phyloP scores from a whole-genome alignment of 2,888 invertebrate genomes.

The Slavum lentiscoides region DNA sequence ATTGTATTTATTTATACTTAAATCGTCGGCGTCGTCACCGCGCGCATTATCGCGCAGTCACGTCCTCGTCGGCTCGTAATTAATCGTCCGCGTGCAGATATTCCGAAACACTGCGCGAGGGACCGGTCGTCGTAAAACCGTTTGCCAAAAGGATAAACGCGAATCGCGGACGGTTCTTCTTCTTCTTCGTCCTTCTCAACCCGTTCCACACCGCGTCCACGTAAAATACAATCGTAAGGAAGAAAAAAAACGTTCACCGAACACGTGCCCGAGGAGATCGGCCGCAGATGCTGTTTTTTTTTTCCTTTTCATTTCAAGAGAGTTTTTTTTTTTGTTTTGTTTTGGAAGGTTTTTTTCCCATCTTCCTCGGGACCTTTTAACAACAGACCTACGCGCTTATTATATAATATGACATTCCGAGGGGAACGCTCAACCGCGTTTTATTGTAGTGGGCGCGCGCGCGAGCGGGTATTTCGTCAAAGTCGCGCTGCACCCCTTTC shows the following conservation, averaged over 20 bases:
- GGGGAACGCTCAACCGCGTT: not conserved
- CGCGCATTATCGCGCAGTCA: slow-evolving; percentile 45
- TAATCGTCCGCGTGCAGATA: slow-evolving; percentile 17
- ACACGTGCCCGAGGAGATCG: no score
- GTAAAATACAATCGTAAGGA: no score
- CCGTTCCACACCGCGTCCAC: not conserved
- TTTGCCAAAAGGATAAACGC: slow-evolving; percentile 41
- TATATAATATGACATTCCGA: not conserved
- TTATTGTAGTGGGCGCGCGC: no score
- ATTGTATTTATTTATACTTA: slow-evolving; percentile 50
- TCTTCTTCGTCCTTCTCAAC: no score
- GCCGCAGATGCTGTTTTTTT: no score
- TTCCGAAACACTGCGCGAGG: slow-evolving; percentile 30
- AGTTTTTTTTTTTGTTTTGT: no score
- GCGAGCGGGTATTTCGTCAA: slow-evolving; percentile 5
- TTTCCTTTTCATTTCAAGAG: no score
- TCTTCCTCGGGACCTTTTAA: no score
- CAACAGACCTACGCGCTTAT: not conserved
- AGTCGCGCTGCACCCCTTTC: slow-evolving; percentile 45
- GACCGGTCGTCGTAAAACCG: slow-evolving; percentile 16
- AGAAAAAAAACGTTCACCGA: no score
- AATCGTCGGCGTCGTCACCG: not conserved
- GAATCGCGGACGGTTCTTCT: no score
- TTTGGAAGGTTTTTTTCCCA: no score
- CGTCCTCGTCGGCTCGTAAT: slow-evolving; percentile 44